phyloP scores from a whole-genome alignment of 2,888 invertebrate species.

The Ophion ventricosus region DNA sequence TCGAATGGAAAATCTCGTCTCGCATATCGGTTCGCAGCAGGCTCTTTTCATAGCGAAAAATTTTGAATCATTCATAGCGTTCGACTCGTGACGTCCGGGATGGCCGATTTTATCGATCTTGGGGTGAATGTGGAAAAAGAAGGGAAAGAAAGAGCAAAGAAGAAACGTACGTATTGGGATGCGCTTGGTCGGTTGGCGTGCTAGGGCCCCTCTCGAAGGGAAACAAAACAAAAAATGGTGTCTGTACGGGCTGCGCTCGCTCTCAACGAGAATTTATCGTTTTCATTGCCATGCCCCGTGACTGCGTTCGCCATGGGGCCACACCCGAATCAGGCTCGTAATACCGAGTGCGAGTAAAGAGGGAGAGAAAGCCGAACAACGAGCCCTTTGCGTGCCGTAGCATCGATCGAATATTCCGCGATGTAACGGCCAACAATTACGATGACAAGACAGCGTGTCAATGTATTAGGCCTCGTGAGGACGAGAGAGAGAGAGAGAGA shows the following conservation, averaged over 20 bases:
- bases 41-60: conserved; percentile 16
- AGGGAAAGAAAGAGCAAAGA: neutral
- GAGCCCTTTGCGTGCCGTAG: conserved; percentile 52
- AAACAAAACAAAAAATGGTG: conserved; percentile 13
- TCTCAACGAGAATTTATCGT: conserved; percentile 29
- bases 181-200: neutral
- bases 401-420: conserved; percentile 62
- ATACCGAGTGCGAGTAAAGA: conserved; percentile 43
- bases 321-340: conserved; percentile 54
- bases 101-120: conserved; percentile 32
- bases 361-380: conserved; percentile 36
- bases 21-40: neutral
- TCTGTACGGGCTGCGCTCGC: conserved; percentile 36
- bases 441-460: conserved; percentile 46
- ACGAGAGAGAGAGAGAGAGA: conserved; percentile 7
- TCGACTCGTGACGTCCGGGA: conserved; percentile 34
- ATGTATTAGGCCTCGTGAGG: conserved; percentile 40
- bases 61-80: conserved; percentile 19
- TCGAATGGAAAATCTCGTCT: neutral
- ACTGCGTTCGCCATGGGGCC: conserved; percentile 44
- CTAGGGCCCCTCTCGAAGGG: neutral
- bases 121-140: conserved; percentile 7
- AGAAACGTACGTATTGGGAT: neutral
- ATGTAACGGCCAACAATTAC: conserved; percentile 54
- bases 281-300: conserved; percentile 19